Percentiles rank a stretch among this genome's conserved stretches.
These are phyloP conservation scores for Notamacropus eugenii DNA, from an alignment of 2,797 vertebrate species.

Conservation along the genomic window DNA sequence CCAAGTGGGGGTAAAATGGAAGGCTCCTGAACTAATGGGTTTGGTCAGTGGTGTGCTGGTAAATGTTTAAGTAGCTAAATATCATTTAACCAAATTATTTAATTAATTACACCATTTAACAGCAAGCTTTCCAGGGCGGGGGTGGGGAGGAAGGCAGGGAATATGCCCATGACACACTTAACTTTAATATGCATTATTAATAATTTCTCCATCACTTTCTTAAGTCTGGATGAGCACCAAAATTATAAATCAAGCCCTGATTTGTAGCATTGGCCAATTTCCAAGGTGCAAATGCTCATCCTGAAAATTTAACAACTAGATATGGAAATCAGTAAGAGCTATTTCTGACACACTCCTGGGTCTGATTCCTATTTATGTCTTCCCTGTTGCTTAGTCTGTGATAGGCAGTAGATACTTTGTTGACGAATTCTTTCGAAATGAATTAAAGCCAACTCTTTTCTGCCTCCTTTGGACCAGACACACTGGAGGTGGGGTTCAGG, in stretches of 20 bases:
- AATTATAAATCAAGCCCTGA: not conserved
- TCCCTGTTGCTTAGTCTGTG: not conserved
- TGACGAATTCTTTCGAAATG: not conserved
- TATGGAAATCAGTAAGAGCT: not conserved
- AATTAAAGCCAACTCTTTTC: not conserved
- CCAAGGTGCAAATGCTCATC: not conserved
- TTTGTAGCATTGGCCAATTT: not conserved
- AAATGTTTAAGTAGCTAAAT: not conserved
- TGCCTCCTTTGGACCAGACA: not conserved
- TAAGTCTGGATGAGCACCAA: not conserved
- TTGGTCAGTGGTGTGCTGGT: not conserved
- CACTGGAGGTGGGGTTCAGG: not conserved
- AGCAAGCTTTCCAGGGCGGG: not conserved
- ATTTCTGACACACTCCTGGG: not conserved
- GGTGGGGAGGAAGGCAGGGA: not conserved
- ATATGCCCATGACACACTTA: not conserved
- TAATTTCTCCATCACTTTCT: not conserved
- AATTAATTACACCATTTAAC: not conserved
- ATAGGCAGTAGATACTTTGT: too few species aligned
- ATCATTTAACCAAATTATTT: not conserved
- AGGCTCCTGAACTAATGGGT: not conserved
- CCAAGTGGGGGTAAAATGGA: not conserved
- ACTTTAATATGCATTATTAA: not conserved
- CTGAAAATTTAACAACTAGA: not conserved
- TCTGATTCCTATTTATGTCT: not conserved